Evolutionary conservation across 1,140 invertebrate species (phyloP).

Genomic region (Drosophila paulistorum): DNA sequence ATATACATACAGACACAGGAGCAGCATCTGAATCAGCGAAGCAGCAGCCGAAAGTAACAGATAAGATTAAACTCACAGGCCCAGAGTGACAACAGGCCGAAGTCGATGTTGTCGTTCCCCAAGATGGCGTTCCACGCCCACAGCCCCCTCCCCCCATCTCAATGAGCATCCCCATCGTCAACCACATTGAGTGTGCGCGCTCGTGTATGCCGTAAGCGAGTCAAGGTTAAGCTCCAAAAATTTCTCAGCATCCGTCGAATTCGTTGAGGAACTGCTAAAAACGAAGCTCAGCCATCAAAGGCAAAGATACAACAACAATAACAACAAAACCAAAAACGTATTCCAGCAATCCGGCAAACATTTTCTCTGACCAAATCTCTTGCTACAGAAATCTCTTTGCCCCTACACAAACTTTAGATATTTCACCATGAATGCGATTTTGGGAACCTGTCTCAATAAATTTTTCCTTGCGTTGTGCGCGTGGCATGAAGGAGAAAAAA

Average conservation of each 20-base stretch:
- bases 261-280: constrained; percentile 49
- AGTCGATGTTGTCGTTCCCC: constrained; percentile 47
- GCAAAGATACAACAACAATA: constrained; percentile 17
- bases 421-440: constrained; percentile 2
- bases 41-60: constrained; percentile 64
- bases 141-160: neutral
- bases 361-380: constrained; percentile 33
- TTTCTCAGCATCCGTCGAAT: constrained; percentile 53
- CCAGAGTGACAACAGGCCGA: constrained; percentile 76
- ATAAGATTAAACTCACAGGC: constrained; percentile 74
- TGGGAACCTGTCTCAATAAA: neutral
- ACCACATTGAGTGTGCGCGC: constrained; percentile 68
- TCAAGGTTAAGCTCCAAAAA: constrained; percentile 78
- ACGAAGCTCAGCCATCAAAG: constrained; percentile 46
- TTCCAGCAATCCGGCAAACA: neutral
- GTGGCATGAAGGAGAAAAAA: constrained; percentile 41
- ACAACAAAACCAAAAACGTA: neutral
- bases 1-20: constrained; percentile 15
- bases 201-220: constrained; percentile 72
- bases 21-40: constrained; percentile 28
- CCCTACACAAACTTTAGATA: constrained; percentile 9
- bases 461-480: constrained; percentile 46
- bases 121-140: constrained; percentile 71
- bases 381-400: constrained; percentile 11
- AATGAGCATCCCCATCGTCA: neutral